A percentile compares a stretch with the other conserved stretches of the same genome.
These are phyloP conservation scores for Telmatochromis brichardi DNA, from an alignment of 2,113 vertebrate species.

Conservation along the genomic window DNA sequence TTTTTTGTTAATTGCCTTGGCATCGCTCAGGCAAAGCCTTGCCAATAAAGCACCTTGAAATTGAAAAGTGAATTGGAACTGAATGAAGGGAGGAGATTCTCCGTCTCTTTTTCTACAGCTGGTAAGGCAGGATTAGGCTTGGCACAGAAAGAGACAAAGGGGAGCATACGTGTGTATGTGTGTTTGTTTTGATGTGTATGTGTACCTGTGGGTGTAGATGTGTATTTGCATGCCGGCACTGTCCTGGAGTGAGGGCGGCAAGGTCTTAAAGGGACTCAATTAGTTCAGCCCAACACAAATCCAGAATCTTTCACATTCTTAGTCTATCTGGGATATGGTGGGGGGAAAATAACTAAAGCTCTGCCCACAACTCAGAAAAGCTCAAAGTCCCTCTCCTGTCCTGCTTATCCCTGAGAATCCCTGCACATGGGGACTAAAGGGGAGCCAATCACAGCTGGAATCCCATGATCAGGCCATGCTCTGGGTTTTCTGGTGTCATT, in stretches of 20 bases:
- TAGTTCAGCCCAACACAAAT: constrained; percentile 72
- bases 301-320: constrained; percentile 49
- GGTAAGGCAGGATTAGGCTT: constrained; percentile 70
- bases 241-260: constrained; percentile 56
- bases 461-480: constrained; percentile 40
- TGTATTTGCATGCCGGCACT: constrained; percentile 11
- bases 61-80: constrained; percentile 60
- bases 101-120: constrained; percentile 48
- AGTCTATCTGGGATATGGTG: constrained; percentile 54
- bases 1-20: constrained; percentile 68
- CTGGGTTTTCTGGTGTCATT: constrained; percentile 14
- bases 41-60: constrained; percentile 75
- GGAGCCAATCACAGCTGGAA: constrained; percentile 54
- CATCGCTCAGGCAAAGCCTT: constrained; percentile 39
- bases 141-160: constrained; percentile 64
- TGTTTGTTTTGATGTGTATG: constrained; percentile 4
- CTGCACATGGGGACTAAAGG: constrained; percentile 34
- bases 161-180: constrained; percentile 7
- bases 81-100: constrained; percentile 64
- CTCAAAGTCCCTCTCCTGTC: constrained; percentile 48
- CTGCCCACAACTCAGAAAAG: constrained; percentile 27
- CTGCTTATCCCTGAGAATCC: constrained; percentile 63
- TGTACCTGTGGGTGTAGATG: constrained; percentile 7
- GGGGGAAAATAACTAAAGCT: constrained; percentile 37
- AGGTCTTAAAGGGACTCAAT: constrained; percentile 68